Conservation (phyloP, 1,140 invertebrate species). For the Scylla paramamosain region DNA sequence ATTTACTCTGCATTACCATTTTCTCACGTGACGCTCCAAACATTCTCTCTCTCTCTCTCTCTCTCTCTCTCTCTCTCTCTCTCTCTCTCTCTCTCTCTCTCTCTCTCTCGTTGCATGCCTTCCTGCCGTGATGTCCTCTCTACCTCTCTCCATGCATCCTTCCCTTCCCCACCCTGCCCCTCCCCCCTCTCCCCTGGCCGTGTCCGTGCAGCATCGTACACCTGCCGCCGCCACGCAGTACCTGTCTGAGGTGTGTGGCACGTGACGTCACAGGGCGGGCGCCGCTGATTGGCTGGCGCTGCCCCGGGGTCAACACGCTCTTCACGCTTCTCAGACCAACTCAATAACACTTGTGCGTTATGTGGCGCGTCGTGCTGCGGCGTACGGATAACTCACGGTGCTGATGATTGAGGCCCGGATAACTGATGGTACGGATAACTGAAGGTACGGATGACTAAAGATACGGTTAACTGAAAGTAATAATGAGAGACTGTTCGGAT, state of each 20-base stretch:
- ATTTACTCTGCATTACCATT: slow-evolving; percentile 50
- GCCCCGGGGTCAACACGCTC: slow-evolving; percentile 70
- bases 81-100: not conserved
- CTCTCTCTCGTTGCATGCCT: not conserved
- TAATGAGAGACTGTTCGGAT: not conserved
- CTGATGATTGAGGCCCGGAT: too few relatives aligned
- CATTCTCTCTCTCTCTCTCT: slow-evolving; percentile 37
- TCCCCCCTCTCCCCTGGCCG: not conserved
- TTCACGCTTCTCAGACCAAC: slow-evolving; percentile 68
- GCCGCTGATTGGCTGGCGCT: slow-evolving; percentile 63
- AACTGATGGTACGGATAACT: not conserved
- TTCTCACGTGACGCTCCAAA: not conserved
- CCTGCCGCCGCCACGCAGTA: slow-evolving; percentile 47
- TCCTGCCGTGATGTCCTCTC: not conserved
- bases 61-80: slow-evolving; percentile 26
- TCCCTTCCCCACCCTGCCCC: not conserved
- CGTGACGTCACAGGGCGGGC: slow-evolving; percentile 61
- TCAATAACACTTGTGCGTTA: slow-evolving; percentile 71
- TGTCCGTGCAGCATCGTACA: slow-evolving; percentile 46
- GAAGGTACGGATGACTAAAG: too few relatives aligned
- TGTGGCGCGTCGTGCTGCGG: not conserved
- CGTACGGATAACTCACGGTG: too few relatives aligned
- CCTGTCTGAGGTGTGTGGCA: slow-evolving; percentile 63
- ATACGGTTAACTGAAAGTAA: not conserved
- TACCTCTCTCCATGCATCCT: not conserved